Evolutionary conservation across 2,797 vertebrate genomes (phyloP), one percentile per base, ranked within the genome.

Genomic region (Pipistrellus kuhlii): DNA sequence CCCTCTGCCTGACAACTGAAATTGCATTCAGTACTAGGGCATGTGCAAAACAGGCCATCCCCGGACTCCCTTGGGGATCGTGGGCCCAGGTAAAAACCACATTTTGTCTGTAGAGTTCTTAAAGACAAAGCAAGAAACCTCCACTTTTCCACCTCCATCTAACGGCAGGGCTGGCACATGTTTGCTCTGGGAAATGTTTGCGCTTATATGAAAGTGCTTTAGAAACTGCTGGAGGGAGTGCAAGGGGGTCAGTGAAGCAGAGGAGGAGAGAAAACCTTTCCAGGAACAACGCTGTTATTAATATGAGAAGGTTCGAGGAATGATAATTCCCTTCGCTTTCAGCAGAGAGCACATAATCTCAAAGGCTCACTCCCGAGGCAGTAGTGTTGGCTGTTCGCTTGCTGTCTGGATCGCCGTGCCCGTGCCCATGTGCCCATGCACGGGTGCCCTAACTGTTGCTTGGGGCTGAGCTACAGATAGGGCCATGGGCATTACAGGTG

Each of bases 91-190:
- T 53, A 82, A 88, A 93, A 88, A 55, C 27, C 27, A 46, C 23
- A 80, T 75, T 93, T 86, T 80, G n/a, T 55, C 75, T 78, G 23
- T 66, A 21, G 89, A 62, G 18, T 59, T 93, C 62, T 92, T 75
- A 85, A 48, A 57, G 30, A 82, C 69, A 69, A 75, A 85, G 46
- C 51, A 32, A 15, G 48, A 30, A 13, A 32, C 10, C 10, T 75
- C 35, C 41, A 10, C 51, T 83, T 83, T 69, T n/a, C 55, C 85
- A 18, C 25, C 17, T 84, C 59, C 38, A 30, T 20, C 15, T 32
- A 46, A 53, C 13, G 44, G 51, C n/a, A 21, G 7, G 10, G 12
- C 25, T 76, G 51, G 23, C 20, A 30, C 9, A 6, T 5, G 20
- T 17, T 41, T 3, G 21, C 25, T 90, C 30, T 35, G 69, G 69